Evolutionary conservation across 2,113 vertebrate species (phyloP).

Genomic region (Solea senegalensis): DNA sequence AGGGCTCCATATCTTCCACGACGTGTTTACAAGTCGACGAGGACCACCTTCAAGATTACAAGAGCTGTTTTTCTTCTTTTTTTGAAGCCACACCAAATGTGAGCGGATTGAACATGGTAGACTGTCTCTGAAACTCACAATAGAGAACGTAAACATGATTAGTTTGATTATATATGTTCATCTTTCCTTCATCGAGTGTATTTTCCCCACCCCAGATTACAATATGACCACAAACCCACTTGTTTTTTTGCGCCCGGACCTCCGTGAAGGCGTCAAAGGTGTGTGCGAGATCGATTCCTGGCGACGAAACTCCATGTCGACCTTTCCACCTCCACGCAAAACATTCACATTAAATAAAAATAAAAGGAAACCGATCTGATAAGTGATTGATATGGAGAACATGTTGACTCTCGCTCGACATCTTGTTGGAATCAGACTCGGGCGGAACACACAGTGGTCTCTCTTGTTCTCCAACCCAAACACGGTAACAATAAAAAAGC

Average conservation of each 20-base stretch:
- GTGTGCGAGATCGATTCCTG: neutral
- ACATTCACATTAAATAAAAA: slow-evolving; percentile 1
- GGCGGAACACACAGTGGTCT: neutral
- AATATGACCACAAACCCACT: slow-evolving; percentile 8
- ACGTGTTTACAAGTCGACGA: neutral
- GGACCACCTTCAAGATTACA: slow-evolving; percentile 7
- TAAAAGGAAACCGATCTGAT: slow-evolving; percentile 18
- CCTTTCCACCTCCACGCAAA: slow-evolving; percentile 5
- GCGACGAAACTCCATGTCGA: neutral
- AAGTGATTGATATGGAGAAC: neutral
- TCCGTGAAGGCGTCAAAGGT: slow-evolving; percentile 27
- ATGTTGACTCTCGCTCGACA: slow-evolving; percentile 21
- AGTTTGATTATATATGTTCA: neutral
- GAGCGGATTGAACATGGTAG: too few relatives aligned
- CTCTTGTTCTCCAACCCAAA: slow-evolving; percentile 30
- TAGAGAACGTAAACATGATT: slow-evolving; percentile 21
- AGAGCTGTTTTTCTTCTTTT: neutral
- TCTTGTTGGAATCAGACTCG: slow-evolving; percentile 26
- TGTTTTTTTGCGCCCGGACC: slow-evolving; percentile 26
- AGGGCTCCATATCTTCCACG: neutral
- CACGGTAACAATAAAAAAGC: slow-evolving; percentile 9
- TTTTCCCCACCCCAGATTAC: neutral
- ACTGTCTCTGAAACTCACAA: slow-evolving; percentile 1
- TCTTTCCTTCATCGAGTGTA: neutral
- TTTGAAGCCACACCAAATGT: neutral